These are phyloP conservation scores for Gadopsis bispinosus DNA, from an alignment of 2,797 vertebrate genomes.

Conservation along the genomic window DNA sequence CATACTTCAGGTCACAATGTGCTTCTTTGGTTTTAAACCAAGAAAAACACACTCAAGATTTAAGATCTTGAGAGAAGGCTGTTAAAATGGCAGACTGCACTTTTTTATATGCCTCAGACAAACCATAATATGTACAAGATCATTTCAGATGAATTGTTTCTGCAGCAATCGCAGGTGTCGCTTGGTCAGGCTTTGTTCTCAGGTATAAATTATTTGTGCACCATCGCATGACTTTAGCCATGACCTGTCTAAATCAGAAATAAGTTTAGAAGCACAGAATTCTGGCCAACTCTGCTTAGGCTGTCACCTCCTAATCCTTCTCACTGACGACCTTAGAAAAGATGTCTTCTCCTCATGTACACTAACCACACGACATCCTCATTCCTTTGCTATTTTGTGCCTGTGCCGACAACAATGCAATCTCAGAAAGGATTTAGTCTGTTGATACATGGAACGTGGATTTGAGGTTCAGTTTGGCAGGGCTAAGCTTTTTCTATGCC, in stretches of 20 bases:
- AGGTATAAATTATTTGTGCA: slow-evolving; percentile 7
- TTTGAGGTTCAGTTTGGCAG: slow-evolving; percentile 22
- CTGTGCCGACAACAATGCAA: slow-evolving; percentile 28
- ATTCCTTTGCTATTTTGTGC: slow-evolving; percentile 31
- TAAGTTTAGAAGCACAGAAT: slow-evolving; percentile 6
- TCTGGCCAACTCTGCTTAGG: slow-evolving; percentile 1
- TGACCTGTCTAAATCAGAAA: slow-evolving; percentile 12
- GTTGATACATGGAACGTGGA: not conserved
- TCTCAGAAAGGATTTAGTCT: slow-evolving; percentile 39
- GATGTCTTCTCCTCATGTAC: slow-evolving; percentile 31
- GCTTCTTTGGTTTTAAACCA: slow-evolving; percentile 19
- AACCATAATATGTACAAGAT: not conserved
- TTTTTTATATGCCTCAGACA: not conserved
- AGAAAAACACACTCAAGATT: not conserved
- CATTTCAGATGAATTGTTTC: not conserved
- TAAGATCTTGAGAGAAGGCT: not conserved
- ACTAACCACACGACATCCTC: slow-evolving; percentile 40
- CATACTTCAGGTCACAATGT: slow-evolving; percentile 17
- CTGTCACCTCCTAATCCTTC: slow-evolving; percentile 36
- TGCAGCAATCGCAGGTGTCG: accelerated
- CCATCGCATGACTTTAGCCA: not conserved
- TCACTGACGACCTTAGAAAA: slow-evolving; percentile 34
- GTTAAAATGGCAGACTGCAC: not conserved
- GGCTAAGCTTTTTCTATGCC: not conserved
- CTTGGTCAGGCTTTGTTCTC: slow-evolving; percentile 1